Conservation (phyloP, 2,888 invertebrate species). For the Scaptomyza polygonia region DNA sequence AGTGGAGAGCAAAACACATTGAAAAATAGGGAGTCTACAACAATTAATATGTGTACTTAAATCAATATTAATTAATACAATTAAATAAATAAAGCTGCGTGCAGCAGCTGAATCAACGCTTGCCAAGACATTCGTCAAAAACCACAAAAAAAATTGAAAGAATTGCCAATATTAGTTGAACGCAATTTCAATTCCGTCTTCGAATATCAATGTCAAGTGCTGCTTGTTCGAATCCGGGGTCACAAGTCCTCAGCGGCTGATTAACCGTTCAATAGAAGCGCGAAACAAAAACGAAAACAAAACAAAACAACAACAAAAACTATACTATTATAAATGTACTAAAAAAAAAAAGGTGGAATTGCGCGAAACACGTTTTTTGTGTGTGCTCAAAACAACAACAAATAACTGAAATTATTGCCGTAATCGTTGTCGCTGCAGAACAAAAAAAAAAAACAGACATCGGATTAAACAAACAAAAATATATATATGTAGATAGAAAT, state of each 20-base stretch:
- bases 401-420: conserved; percentile 52
- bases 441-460: conserved; percentile 21
- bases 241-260: conserved; percentile 63
- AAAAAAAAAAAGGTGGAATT: conserved; percentile 55
- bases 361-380: conserved; percentile 53
- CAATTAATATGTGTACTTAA: conserved; percentile 66
- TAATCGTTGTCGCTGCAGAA: conserved; percentile 7
- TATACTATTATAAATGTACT: neutral
- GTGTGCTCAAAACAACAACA: conserved; percentile 21
- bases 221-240: conserved; percentile 66
- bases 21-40: conserved; percentile 31
- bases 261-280: conserved; percentile 68
- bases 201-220: conserved; percentile 69
- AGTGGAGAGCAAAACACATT: conserved; percentile 4
- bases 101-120: conserved; percentile 25
- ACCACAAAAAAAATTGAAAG: neutral
- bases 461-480: conserved; percentile 51
- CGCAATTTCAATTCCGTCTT: conserved; percentile 27
- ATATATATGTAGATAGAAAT: conserved; percentile 6
- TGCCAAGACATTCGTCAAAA: conserved; percentile 5
- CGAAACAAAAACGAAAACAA: conserved; percentile 33
- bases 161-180: conserved; percentile 1
- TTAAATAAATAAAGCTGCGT: conserved; percentile 42
- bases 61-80: conserved; percentile 33
- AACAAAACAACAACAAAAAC: conserved; percentile 31